phyloP scores from a whole-genome alignment of 2,113 vertebrate species.

The Callionymus lyra region DNA sequence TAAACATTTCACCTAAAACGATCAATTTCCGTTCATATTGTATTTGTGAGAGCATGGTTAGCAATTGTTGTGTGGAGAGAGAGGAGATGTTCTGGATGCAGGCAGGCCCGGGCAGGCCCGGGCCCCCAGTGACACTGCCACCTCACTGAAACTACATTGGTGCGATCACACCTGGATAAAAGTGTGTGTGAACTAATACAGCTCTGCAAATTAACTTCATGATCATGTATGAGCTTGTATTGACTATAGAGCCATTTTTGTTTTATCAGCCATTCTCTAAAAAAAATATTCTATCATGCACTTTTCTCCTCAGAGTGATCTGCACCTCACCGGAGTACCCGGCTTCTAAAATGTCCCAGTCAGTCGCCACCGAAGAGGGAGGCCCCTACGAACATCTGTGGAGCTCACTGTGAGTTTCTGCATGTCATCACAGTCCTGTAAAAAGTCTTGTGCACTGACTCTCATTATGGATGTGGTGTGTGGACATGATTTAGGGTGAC shows the following conservation, averaged over 20 bases:
- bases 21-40: no score
- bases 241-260: neutral
- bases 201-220: no score
- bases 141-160: constrained; percentile 44
- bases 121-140: constrained; percentile 39
- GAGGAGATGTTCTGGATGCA: constrained; percentile 12
- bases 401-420: constrained; percentile 84
- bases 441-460: no score
- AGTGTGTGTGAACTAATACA: neutral
- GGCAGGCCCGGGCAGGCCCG: constrained; percentile 67
- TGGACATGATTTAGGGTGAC: no score
- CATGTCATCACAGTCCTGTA: constrained; percentile 7
- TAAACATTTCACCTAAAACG: no score
- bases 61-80: neutral
- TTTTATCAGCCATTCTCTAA: neutral
- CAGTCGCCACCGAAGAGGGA: constrained; percentile 76
- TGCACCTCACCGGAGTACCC: constrained; percentile 65
- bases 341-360: constrained; percentile 79
- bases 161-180: constrained; percentile 49
- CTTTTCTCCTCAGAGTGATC: constrained; percentile 62
- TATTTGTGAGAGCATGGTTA: neutral
- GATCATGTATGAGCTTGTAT: neutral
- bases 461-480: no score
- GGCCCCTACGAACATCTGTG: constrained; percentile 90
- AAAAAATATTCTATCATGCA: neutral